These are phyloP conservation scores for Lophotriccus pileatus DNA, from an alignment of 2,797 vertebrate genomes.

Conservation along the genomic window DNA sequence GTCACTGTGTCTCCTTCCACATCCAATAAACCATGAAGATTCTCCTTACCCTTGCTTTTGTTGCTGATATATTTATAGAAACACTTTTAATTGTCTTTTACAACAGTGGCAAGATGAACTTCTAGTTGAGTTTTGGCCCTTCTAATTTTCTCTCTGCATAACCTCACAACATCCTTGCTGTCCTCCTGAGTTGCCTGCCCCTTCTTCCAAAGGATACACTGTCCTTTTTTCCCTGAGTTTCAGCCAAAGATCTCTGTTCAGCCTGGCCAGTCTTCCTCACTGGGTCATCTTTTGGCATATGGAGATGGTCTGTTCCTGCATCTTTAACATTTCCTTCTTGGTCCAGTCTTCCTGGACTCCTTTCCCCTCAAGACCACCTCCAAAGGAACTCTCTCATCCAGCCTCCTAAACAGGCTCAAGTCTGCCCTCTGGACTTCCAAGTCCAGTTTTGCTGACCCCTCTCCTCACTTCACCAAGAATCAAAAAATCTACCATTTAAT, in stretches of 20 bases:
- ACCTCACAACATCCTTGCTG: not conserved
- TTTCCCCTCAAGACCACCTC: not conserved
- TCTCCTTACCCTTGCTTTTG: not conserved
- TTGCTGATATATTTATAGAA: not conserved
- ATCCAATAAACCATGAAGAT: not conserved
- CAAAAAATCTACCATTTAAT: not conserved
- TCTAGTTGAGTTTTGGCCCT: not conserved
- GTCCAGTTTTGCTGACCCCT: not conserved
- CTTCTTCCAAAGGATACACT: not conserved
- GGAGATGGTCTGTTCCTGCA: not conserved
- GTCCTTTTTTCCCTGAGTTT: not conserved
- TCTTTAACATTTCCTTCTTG: not conserved
- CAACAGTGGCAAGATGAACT: not conserved
- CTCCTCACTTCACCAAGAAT: not conserved
- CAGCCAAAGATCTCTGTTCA: not conserved
- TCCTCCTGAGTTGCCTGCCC: not conserved
- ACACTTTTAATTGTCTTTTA: not conserved
- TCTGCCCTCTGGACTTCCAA: not conserved
- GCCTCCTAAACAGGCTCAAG: not conserved
- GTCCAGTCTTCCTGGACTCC: not conserved
- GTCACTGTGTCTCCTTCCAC: not conserved
- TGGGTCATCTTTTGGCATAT: not conserved
- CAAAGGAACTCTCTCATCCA: not conserved
- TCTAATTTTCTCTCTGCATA: not conserved
- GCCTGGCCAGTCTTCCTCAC: not conserved